Conservation (phyloP, 1,140 invertebrate genomes). For the Drosophila seguyi region DNA sequence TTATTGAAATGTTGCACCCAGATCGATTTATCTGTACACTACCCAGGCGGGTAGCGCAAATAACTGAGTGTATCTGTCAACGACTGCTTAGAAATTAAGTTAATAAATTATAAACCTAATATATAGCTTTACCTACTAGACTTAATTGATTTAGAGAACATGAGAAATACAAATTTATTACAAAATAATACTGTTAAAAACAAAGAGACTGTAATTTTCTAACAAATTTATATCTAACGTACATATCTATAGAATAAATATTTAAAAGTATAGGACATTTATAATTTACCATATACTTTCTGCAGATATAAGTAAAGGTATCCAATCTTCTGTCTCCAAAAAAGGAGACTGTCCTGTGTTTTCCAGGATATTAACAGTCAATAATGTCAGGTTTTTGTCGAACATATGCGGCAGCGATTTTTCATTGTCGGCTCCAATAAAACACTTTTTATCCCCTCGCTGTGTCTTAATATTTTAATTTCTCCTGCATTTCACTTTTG, state of each 20-base stretch:
- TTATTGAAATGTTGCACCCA: constrained; percentile 79
- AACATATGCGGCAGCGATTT: constrained; percentile 73
- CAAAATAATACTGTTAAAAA: too few relatives aligned
- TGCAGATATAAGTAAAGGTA: neutral
- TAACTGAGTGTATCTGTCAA: neutral
- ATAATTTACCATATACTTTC: neutral
- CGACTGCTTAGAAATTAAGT: neutral
- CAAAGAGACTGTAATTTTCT: too few relatives aligned
- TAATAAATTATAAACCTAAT: too few relatives aligned
- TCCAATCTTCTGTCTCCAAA: neutral
- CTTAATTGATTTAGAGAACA: neutral
- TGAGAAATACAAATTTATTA: neutral
- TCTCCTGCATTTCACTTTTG: constrained; percentile 55
- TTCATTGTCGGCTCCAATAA: constrained; percentile 63
- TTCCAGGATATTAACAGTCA: constrained; percentile 70
- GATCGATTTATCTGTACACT: constrained; percentile 40
- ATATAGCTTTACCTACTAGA: too few relatives aligned
- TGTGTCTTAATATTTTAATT: constrained; percentile 35
- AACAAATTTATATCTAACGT: too few relatives aligned
- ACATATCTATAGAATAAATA: too few relatives aligned
- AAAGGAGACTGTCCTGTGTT: neutral
- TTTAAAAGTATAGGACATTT: too few relatives aligned
- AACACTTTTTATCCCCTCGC: constrained; percentile 18
- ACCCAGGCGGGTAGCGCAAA: neutral
- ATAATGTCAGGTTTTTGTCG: constrained; percentile 77